Conservation (phyloP, 92 coral and sea anemone genomes). For the Virgularia gustaviana region DNA sequence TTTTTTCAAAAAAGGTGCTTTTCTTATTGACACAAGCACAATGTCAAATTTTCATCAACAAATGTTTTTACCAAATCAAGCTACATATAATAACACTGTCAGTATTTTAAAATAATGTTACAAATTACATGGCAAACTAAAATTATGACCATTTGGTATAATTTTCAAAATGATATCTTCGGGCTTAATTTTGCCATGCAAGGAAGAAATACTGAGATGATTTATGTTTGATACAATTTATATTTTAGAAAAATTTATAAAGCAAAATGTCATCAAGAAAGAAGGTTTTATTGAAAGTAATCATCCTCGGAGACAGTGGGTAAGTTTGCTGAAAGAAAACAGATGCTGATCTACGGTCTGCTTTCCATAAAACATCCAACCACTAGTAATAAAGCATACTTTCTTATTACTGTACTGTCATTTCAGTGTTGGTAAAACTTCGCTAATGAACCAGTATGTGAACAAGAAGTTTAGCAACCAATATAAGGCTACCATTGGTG, state of each 20-base stretch:
- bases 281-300: conserved; percentile 94
- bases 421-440: conserved; percentile 98
- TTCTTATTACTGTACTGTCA: neutral
- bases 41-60: no score
- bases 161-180: no score
- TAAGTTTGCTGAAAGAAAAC: conserved; percentile 34
- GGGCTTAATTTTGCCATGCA: neutral
- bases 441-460: conserved; percentile 98
- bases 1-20: no score
- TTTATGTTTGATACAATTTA: neutral
- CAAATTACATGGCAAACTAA: no score
- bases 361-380: neutral
- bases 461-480: conserved; percentile 99
- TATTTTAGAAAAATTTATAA: neutral
- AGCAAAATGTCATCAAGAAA: conserved; percentile 87
- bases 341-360: neutral
- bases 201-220: neutral
- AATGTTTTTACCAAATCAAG: no score
- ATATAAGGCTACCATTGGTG: conserved; percentile 98
- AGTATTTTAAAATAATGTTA: no score
- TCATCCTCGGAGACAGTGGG: conserved; percentile 99
- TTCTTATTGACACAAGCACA: no score
- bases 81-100: no score
- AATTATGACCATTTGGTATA: no score
- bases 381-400: neutral